Percentiles rank a stretch among this genome's conserved stretches.
Evolutionary conservation across 2,113 vertebrate species (phyloP).

Genomic region (Origma solitaria): DNA sequence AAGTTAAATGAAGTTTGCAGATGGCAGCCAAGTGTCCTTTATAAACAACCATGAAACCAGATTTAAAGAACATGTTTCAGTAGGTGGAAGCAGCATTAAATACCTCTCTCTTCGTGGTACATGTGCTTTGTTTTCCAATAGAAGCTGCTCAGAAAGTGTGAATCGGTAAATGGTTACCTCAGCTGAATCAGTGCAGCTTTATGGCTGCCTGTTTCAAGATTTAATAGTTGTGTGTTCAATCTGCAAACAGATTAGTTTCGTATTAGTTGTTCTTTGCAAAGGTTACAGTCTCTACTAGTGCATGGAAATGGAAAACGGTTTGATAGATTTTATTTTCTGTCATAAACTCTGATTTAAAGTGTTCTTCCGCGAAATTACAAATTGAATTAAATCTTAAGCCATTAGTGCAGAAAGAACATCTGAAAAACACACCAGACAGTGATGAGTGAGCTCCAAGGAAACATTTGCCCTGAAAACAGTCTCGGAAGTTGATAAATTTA

Average conservation of each 20-base stretch:
- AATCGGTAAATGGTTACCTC: slow-evolving; percentile 1
- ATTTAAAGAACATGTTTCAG: slow-evolving; percentile 1
- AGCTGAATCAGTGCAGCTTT: slow-evolving; percentile 11
- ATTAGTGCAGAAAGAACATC: background rate
- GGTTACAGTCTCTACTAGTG: background rate
- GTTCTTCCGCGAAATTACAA: background rate
- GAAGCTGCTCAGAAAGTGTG: background rate
- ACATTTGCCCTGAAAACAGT: background rate
- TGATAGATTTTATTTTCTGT: background rate
- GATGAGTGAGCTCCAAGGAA: background rate
- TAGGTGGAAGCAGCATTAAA: slow-evolving; percentile 4
- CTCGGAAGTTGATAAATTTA: background rate
- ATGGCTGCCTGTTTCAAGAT: background rate
- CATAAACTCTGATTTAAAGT: slow-evolving; percentile 1
- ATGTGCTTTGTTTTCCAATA: background rate
- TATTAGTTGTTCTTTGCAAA: slow-evolving; percentile 7
- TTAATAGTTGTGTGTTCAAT: background rate
- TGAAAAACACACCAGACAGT: background rate
- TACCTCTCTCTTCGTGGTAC: background rate
- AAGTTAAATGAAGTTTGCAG: background rate
- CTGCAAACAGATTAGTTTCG: background rate
- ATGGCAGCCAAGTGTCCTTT: background rate
- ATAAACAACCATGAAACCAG: background rate
- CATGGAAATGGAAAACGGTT: background rate
- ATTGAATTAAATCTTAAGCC: background rate